These are phyloP conservation scores for Mythimna ferrago DNA, from an alignment of 2,888 invertebrate genomes.

Conservation along the genomic window DNA sequence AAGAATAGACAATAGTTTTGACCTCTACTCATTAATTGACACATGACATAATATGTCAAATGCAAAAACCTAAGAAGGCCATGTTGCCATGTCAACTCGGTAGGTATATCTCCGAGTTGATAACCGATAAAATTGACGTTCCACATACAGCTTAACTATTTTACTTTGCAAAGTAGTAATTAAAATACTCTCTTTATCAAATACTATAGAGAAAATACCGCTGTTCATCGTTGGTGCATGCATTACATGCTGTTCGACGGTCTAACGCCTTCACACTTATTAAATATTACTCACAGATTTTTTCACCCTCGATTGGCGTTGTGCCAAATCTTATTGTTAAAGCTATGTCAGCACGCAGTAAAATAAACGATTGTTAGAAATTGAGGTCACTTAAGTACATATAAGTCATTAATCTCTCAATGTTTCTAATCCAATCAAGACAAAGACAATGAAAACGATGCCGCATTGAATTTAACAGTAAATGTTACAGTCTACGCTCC, in stretches of 20 bases:
- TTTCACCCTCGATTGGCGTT: constrained; percentile 11
- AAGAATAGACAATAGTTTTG: constrained; percentile 3
- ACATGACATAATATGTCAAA: constrained; percentile 5
- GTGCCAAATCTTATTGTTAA: constrained; percentile 32
- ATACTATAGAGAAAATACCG: constrained; percentile 72
- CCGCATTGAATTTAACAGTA: constrained; percentile 43
- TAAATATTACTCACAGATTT: constrained; percentile 15
- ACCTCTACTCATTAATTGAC: neutral
- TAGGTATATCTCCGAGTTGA: neutral
- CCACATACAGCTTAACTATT: constrained; percentile 33
- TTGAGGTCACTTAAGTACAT: constrained; percentile 69
- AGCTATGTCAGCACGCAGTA: constrained; percentile 43
- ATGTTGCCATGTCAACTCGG: constrained; percentile 1
- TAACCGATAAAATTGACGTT: constrained; percentile 7
- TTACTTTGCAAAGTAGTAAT: constrained; percentile 64
- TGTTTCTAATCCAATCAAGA: constrained; percentile 45
- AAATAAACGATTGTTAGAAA: constrained; percentile 58
- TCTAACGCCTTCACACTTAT: constrained; percentile 35
- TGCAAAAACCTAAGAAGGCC: neutral
- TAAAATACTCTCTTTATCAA: constrained; percentile 75
- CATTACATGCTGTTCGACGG: constrained; percentile 58
- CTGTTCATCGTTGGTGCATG: constrained; percentile 70
- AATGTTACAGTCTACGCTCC: constrained; percentile 30
- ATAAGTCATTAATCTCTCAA: constrained; percentile 45
- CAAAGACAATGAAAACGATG: constrained; percentile 23